Evolutionary conservation across 1,140 invertebrate genomes (phyloP).

Genomic region (Matsumurasca onukii): DNA sequence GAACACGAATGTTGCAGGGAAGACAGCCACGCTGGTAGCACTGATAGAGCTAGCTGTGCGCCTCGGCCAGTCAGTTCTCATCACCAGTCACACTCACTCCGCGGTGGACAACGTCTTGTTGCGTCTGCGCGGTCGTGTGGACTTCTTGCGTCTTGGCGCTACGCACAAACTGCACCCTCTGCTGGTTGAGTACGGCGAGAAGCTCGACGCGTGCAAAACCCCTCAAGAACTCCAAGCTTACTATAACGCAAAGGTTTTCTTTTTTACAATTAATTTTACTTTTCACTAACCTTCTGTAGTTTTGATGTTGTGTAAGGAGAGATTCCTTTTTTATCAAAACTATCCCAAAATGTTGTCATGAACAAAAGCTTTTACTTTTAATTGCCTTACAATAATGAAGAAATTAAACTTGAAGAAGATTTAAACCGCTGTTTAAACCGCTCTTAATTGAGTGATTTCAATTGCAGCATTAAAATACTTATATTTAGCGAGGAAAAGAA

Average conservation of each 20-base stretch:
- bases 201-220: slow-evolving; percentile 57
- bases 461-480: no score
- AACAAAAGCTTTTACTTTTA: no score
- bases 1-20: slow-evolving; percentile 60
- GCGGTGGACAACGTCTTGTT: slow-evolving; percentile 92
- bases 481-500: no score
- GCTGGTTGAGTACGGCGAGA: slow-evolving; percentile 58
- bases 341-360: no score
- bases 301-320: no score
- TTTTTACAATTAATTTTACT: no score
- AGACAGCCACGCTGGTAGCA: slow-evolving; percentile 86
- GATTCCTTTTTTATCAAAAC: no score
- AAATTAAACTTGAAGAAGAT: no score
- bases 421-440: no score
- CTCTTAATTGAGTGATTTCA: no score
- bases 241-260: slow-evolving; percentile 68
- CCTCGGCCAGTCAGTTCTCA: slow-evolving; percentile 74
- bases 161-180: slow-evolving; percentile 59
- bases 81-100: slow-evolving; percentile 91
- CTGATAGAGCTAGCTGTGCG: slow-evolving; percentile 73
- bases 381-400: no score
- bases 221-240: slow-evolving; percentile 61
- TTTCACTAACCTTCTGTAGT: no score
- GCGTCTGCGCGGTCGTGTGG: slow-evolving; percentile 65
- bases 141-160: slow-evolving; percentile 75